Base-by-base conservation (phyloP, 2,797 vertebrate genomes). In the Macroramphosus scolopax region DNA sequence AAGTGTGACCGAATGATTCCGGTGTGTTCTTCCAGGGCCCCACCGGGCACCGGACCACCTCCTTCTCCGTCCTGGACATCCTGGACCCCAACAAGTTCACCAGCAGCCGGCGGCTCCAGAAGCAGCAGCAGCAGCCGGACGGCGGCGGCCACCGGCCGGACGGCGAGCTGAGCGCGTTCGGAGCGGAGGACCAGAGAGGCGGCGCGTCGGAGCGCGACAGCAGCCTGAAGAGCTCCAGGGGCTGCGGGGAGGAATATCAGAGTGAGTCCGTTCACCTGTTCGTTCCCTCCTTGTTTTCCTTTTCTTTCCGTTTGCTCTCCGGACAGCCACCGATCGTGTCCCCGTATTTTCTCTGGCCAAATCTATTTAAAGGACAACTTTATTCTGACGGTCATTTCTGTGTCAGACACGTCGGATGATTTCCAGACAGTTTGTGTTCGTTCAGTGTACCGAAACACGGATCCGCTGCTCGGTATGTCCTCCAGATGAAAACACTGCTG, bases 11-110 rank as follows among this genome's bases (percentile, higher is more conserved):
- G 5, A 53, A 16, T 51, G 34, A 24, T 46, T n/a, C 6, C 11
- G 8, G 2, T 29, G 17, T 49, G 42, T 1, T 53, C 28, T 28
- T 2, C 3, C 60, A 86, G 85, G 83, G 91, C 37, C 90, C 89
- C 5, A 72, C 58, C 32, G 84, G 87, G 37, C 93, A 95, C 82
- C 91, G 96, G 75, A 96, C 94, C 86, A 98, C 96, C 17, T 92
- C 96, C 5, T 98, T 98, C 85, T 98, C 96, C 1, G 96, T 98
- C 30, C 84, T 98, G 84, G 96, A 98, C 92, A 98, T 98, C 75
- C 82, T 98, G 89, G 96, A 98, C 72, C 96, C 96, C 51, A 98
- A 98, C 88, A 98, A 98, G 86, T 98, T 98, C 89, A 98, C 95
- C 49, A 95, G 95, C 87, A 90, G 5, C 68, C 78, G 84, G 9